A percentile compares a stretch with the other conserved stretches of the same genome.
Evolutionary conservation across 2,888 invertebrate genomes (phyloP).

Genomic region (Lepidochrysops patricia): DNA sequence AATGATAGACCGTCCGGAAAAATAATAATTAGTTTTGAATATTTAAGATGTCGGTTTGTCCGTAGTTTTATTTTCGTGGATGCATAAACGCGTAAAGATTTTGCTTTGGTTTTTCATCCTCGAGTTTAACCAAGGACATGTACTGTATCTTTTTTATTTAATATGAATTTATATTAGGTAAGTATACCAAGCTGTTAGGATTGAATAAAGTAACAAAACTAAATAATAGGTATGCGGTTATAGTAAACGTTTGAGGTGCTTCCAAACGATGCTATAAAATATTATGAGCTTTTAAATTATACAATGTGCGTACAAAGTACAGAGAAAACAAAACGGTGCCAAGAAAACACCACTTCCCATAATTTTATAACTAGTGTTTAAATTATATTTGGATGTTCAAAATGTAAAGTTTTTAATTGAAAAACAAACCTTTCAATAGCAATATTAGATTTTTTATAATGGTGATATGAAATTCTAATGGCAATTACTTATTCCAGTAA

Average conservation of each 20-base stretch:
- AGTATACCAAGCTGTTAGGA: background rate
- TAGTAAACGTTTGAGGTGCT: background rate
- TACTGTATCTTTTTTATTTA: too few species aligned
- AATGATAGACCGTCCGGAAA: too few species aligned
- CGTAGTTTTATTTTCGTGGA: too few species aligned
- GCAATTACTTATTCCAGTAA: background rate
- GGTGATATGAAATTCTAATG: background rate
- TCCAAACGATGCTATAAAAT: background rate
- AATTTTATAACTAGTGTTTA: constrained; percentile 1
- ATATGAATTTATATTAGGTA: too few species aligned
- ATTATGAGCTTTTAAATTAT: constrained; percentile 10
- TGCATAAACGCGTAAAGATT: too few species aligned
- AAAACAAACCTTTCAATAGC: background rate
- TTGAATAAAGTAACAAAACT: background rate
- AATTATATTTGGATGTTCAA: constrained; percentile 13
- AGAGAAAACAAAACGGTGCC: constrained; percentile 4
- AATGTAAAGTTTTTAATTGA: too few species aligned
- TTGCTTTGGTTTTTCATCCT: too few species aligned
- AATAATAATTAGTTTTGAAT: too few species aligned
- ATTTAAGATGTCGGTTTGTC: too few species aligned
- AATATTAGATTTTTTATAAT: background rate
- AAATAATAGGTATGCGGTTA: too few species aligned
- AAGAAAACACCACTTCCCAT: constrained; percentile 10
- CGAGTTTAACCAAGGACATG: too few species aligned
- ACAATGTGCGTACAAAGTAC: constrained; percentile 3